Evolutionary conservation across 2,797 vertebrate genomes (phyloP).

Genomic region (Babyrousa celebensis): DNA sequence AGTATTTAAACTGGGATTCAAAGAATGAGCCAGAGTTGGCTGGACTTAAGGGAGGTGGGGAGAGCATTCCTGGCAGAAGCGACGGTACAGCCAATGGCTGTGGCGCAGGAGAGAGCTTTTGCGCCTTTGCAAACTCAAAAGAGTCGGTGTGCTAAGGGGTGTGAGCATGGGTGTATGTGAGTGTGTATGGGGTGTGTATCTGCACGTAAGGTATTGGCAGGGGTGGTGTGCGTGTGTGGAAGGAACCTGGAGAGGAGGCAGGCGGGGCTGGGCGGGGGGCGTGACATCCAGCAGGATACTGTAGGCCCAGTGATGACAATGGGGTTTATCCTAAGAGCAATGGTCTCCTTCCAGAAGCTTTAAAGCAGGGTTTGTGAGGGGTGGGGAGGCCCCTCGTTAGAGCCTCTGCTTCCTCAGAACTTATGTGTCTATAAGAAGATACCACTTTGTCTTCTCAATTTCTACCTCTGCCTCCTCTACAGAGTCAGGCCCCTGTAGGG

Average conservation of each 20-base stretch:
- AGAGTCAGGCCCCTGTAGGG: not conserved
- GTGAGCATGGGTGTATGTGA: not conserved
- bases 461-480: not conserved
- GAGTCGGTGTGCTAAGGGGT: not conserved
- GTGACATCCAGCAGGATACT: not conserved
- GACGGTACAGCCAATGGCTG: not conserved
- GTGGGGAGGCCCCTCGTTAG: not conserved
- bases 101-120: constrained; percentile 66
- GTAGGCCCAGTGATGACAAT: not conserved
- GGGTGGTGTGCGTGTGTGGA: not conserved
- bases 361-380: not conserved
- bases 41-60: not conserved
- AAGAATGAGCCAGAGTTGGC: constrained; percentile 53
- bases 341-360: not conserved
- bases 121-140: constrained; percentile 53
- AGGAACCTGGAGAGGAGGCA: not conserved
- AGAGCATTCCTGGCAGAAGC: constrained; percentile 39
- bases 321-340: constrained; percentile 39
- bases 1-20: constrained; percentile 45
- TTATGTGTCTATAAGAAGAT: not conserved
- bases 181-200: not conserved
- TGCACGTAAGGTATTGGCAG: not conserved
- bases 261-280: not conserved
- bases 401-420: not conserved
- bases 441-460: not conserved